phyloP scores from a whole-genome alignment of 2,888 invertebrate species.

The Venusia cambrica region DNA sequence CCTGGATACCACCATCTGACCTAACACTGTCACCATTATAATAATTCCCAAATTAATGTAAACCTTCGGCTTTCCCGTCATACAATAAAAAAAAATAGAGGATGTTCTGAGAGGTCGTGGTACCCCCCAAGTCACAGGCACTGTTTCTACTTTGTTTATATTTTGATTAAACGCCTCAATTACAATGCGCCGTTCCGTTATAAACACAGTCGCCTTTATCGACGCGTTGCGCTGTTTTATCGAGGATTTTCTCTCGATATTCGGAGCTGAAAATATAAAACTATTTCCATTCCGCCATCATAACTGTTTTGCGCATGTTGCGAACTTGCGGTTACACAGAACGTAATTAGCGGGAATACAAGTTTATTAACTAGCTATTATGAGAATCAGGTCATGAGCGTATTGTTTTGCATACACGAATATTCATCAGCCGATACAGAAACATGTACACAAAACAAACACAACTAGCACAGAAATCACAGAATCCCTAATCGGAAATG shows the following conservation, averaged over 20 bases:
- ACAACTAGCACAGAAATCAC: too few species aligned
- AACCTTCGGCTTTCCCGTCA: too few species aligned
- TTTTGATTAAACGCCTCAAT: slow-evolving; percentile 36
- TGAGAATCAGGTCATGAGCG: slow-evolving; percentile 42
- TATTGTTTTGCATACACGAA: slow-evolving; percentile 31
- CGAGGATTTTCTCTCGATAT: slow-evolving; percentile 35
- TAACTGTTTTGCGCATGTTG: slow-evolving; percentile 47
- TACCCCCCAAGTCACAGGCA: slow-evolving; percentile 24
- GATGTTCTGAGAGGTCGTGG: too few species aligned
- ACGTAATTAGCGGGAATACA: slow-evolving; percentile 41
- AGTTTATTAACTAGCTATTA: slow-evolving; percentile 42
- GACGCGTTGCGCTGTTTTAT: slow-evolving; percentile 39
- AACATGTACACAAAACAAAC: too few species aligned
- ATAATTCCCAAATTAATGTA: too few species aligned
- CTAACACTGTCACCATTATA: too few species aligned
- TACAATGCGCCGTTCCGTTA: slow-evolving; percentile 39
- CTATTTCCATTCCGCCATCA: slow-evolving; percentile 42
- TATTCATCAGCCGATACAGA: too few species aligned
- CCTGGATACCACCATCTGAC: too few species aligned
- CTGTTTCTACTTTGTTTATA: slow-evolving; percentile 27
- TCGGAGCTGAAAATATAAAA: slow-evolving; percentile 44
- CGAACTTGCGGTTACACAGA: slow-evolving; percentile 47
- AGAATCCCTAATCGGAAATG: too few species aligned
- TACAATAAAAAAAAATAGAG: too few species aligned
- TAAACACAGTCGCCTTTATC: slow-evolving; percentile 30